Conservation (phyloP, 1,140 invertebrate genomes). For the Spodoptera frugiperda region DNA sequence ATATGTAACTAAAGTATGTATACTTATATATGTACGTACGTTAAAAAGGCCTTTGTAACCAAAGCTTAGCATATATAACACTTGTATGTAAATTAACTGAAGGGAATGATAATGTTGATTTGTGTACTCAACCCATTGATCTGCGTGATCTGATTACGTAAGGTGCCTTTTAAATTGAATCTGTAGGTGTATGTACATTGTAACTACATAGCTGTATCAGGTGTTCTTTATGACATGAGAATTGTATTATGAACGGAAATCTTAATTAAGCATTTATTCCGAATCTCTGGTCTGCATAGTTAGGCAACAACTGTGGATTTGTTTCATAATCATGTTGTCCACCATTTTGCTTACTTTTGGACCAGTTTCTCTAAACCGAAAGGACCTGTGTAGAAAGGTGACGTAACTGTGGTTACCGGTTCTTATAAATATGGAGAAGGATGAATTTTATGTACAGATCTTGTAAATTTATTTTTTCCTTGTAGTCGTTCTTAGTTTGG, state of each 20-base stretch:
- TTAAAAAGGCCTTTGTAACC: too few species aligned
- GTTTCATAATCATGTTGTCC: neutral
- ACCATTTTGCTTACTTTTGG: slow-evolving; percentile 8
- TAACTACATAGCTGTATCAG: neutral
- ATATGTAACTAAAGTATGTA: too few species aligned
- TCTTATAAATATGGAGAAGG: too few species aligned
- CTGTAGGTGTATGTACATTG: neutral
- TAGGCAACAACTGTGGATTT: neutral
- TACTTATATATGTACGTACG: too few species aligned
- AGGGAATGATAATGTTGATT: neutral
- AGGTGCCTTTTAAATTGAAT: neutral
- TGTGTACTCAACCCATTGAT: neutral
- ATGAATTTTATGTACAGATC: too few species aligned
- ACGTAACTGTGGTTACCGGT: neutral
- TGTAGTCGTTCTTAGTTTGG: too few species aligned
- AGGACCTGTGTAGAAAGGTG: neutral
- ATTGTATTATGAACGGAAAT: neutral
- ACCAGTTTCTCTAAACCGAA: slow-evolving; percentile 13
- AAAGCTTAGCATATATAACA: neutral
- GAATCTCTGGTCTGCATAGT: slow-evolving; percentile 5
- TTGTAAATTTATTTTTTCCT: too few species aligned
- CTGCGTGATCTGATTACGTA: slow-evolving; percentile 4
- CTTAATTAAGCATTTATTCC: neutral
- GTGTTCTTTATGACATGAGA: neutral
- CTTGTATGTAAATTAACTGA: neutral